Percentiles rank a stretch among this genome's conserved stretches.
These are phyloP conservation scores for Sthenelais limicola DNA, from an alignment of 2,888 invertebrate genomes.

Conservation along the genomic window DNA sequence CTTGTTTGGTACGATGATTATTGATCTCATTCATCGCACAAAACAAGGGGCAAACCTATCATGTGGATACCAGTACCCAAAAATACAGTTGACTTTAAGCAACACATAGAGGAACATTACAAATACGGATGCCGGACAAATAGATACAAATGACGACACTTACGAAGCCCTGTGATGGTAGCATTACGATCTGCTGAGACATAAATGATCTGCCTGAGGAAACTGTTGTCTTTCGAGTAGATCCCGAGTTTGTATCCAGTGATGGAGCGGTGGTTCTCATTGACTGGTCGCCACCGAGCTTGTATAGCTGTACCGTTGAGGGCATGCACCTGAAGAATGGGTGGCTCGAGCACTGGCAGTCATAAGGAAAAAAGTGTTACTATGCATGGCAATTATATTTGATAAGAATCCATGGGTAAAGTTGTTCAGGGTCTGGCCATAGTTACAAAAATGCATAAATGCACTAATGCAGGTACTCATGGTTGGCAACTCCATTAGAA, in stretches of 20 bases:
- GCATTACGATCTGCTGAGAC: neutral
- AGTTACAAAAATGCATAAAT: too few species aligned
- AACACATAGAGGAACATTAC: neutral
- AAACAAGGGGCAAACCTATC: too few species aligned
- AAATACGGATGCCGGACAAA: neutral
- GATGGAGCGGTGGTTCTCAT: neutral
- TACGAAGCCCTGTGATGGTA: slow-evolving; percentile 20
- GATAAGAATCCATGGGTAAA: too few species aligned
- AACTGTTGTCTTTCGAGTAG: neutral
- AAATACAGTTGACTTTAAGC: too few species aligned
- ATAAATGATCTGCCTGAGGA: slow-evolving; percentile 3
- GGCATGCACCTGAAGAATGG: slow-evolving; percentile 22
- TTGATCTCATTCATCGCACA: too few species aligned
- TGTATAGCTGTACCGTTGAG: slow-evolving; percentile 7
- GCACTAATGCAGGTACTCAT: too few species aligned
- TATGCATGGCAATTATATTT: too few species aligned
- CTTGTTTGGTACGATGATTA: too few species aligned
- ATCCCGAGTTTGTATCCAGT: slow-evolving; percentile 23
- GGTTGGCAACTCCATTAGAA: too few species aligned
- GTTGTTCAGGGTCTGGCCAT: too few species aligned
- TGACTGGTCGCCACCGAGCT: neutral
- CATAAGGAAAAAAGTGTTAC: neutral
- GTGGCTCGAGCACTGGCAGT: slow-evolving; percentile 18
- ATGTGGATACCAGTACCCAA: too few species aligned
- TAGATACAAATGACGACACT: neutral